These are phyloP conservation scores for Simalia tracyae DNA, from an alignment of 2,797 vertebrate genomes.

Conservation along the genomic window DNA sequence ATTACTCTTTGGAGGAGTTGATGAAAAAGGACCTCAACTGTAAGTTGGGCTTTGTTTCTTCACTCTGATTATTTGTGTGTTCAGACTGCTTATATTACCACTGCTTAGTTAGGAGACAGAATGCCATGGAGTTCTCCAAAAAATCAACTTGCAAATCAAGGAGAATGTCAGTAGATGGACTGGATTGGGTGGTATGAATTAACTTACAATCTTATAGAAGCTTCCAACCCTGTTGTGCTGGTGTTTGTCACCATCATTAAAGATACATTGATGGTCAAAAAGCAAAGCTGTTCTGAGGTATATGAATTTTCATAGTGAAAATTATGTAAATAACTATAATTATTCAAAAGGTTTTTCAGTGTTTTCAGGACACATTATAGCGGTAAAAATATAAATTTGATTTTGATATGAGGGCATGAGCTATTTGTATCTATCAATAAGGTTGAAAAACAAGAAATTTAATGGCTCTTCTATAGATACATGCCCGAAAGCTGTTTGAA, in stretches of 20 bases:
- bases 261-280: not conserved
- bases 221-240: not conserved
- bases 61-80: not conserved
- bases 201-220: not conserved
- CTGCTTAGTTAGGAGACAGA: accelerated
- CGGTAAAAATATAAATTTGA: not conserved
- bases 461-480: not conserved
- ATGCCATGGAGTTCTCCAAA: slow-evolving; percentile 3
- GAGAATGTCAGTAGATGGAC: not conserved
- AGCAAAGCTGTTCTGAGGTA: not conserved
- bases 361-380: not conserved
- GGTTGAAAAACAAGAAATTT: not conserved
- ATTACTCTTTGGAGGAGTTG: slow-evolving; percentile 93
- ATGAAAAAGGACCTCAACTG: slow-evolving; percentile 98
- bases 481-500: not conserved
- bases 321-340: not conserved
- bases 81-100: not conserved
- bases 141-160: not conserved
- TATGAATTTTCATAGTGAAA: not conserved
- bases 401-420: not conserved
- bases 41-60: slow-evolving; percentile 69
- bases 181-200: not conserved
- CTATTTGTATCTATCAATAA: not conserved
- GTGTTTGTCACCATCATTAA: not conserved
- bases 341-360: not conserved